Percentiles rank a stretch among this genome's conserved stretches.
These are phyloP conservation scores for Orthonyx spaldingii DNA, from an alignment of 2,113 vertebrate species.

Conservation along the genomic window DNA sequence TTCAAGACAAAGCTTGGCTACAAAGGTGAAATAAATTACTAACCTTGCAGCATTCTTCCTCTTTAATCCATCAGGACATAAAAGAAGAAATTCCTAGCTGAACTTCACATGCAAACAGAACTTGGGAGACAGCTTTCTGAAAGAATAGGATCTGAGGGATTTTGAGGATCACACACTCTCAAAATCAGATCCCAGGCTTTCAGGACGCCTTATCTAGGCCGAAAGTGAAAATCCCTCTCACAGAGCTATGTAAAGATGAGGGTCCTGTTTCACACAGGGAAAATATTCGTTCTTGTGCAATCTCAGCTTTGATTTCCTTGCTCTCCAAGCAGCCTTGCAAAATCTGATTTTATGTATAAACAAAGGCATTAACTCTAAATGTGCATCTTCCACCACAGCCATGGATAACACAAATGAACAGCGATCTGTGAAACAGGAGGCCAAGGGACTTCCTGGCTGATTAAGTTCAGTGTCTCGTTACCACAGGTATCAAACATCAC, in stretches of 20 bases:
- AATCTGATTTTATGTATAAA: background rate
- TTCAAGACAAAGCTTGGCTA: background rate
- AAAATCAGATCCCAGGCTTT: background rate
- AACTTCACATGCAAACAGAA: background rate
- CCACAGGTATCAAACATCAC: background rate
- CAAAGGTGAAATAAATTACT: background rate
- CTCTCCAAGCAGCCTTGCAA: background rate
- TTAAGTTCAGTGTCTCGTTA: background rate
- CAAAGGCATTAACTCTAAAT: background rate
- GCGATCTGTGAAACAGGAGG: background rate
- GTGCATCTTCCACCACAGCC: background rate
- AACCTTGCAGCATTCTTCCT: background rate
- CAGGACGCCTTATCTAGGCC: background rate
- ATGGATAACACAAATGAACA: background rate
- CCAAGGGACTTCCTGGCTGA: background rate
- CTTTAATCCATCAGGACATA: background rate
- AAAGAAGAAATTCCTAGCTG: background rate
- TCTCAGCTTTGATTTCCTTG: background rate
- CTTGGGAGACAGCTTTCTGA: background rate
- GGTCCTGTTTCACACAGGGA: background rate
- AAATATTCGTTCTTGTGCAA: background rate
- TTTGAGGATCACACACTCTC: background rate
- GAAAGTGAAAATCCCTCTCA: background rate
- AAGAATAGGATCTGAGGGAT: background rate
- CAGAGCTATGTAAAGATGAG: background rate